A percentile compares a stretch with the other conserved stretches of the same genome.
These are phyloP conservation scores for Frieseomelitta varia DNA, from an alignment of 1,140 invertebrate species.

Conservation along the genomic window DNA sequence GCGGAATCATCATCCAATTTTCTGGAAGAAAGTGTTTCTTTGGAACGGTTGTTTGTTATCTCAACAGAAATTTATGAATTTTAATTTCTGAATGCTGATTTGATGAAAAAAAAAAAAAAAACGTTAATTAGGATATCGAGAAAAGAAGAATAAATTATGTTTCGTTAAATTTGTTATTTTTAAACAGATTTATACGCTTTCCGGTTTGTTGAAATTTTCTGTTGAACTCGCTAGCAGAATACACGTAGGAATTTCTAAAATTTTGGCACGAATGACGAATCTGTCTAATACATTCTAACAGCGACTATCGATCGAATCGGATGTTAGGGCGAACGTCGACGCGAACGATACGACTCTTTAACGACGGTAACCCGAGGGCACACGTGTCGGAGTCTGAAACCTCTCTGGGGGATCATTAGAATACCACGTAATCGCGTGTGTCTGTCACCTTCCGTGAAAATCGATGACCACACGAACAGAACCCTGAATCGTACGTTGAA, in stretches of 20 bases:
- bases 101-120: no score
- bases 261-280: not conserved
- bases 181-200: not conserved
- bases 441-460: constrained; percentile 58
- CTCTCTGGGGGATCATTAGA: constrained; percentile 61
- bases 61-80: no score
- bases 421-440: constrained; percentile 62
- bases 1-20: not conserved
- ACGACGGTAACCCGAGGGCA: constrained; percentile 54
- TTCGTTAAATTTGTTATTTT: not conserved
- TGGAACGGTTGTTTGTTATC: not conserved
- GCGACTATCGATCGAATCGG: constrained; percentile 43
- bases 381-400: constrained; percentile 58
- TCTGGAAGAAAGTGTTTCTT: not conserved
- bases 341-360: constrained; percentile 57
- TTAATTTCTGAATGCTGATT: no score
- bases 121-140: no score
- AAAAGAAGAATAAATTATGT: not conserved
- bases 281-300: constrained; percentile 7
- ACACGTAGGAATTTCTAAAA: not conserved
- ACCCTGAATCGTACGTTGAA: constrained; percentile 15
- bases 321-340: constrained; percentile 40
- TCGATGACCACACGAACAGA: constrained; percentile 50
- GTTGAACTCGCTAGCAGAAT: not conserved
- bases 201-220: no score